Base-by-base conservation (phyloP, 2,888 invertebrate species). In the Choreutis nemorana region DNA sequence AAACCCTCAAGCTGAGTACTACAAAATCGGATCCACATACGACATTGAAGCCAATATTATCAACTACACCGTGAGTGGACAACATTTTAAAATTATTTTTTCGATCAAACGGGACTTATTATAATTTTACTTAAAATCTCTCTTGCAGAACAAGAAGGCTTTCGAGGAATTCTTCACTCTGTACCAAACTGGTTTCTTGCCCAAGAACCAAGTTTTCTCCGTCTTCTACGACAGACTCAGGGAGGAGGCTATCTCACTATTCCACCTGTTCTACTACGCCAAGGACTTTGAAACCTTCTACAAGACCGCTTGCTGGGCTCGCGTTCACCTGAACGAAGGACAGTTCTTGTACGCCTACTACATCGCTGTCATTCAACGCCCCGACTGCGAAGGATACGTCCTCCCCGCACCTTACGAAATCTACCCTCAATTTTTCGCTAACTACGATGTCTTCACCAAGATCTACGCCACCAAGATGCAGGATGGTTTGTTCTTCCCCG, bases 381-480 rank as follows among this genome's bases (percentile, higher is more conserved):
- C 66, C 2, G 86, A 87, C 42, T 75, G 81, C 30, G 59, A 65
- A 26, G 78, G 81, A 30, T 55, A 87, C 15, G 81, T 82, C 11
- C 45, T 87, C 18, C 89, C 89, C 2, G 83, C 87, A 2, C 72
- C 84, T n/a, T 87, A 87, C 45, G 88, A 89, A 71, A 65, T 86
- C 15, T 68, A 81, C 42, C 88, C 89, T 0, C 78, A 85, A 51
- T 78, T 81, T 40, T 89, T 83, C 72, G 80, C 83, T 37, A 84
- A 84, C 54, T 56, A 71, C n/a, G 82, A 85, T 25, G 72, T 82
- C 8, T 63, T 86, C 42, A 44, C 55, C 25, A 72, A 66, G 31
- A 55, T 73, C 10, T 66, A 67, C 48, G 46, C 62, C 26, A 56
- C 60, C 24, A 81, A 81, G 45, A 68, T 71, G 63, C 67, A 68